These are phyloP conservation scores for Poecilus cupreus DNA, from an alignment of 2,888 invertebrate species.

Conservation along the genomic window DNA sequence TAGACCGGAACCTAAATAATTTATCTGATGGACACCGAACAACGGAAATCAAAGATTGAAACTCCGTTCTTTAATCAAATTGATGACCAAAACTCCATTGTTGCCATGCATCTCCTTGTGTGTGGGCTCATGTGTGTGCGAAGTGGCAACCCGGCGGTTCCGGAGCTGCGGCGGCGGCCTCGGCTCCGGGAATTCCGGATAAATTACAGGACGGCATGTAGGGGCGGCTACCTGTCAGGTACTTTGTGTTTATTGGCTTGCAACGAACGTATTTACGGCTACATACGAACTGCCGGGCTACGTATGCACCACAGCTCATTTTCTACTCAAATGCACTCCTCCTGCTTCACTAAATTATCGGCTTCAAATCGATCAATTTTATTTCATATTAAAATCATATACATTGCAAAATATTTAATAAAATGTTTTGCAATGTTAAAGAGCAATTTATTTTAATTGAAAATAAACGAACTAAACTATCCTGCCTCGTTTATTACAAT, in stretches of 20 bases:
- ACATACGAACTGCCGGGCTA: background rate
- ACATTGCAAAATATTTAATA: no score
- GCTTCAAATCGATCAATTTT: no score
- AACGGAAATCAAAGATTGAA: background rate
- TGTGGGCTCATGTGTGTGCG: background rate
- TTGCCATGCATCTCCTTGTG: slow-evolving; percentile 21
- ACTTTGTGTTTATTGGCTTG: slow-evolving; percentile 58
- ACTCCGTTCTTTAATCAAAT: background rate
- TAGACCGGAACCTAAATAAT: background rate
- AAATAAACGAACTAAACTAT: background rate
- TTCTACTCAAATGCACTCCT: background rate
- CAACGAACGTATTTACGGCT: slow-evolving; percentile 56
- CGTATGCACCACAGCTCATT: slow-evolving; percentile 12
- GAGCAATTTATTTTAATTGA: background rate
- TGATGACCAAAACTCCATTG: background rate
- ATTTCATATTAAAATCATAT: no score
- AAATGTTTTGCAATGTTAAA: no score
- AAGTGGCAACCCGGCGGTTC: slow-evolving; percentile 12
- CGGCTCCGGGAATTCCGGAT: slow-evolving; percentile 48
- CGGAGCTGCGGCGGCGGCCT: background rate
- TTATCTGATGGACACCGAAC: background rate
- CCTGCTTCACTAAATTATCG: background rate
- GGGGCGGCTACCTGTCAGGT: slow-evolving; percentile 56
- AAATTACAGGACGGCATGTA: slow-evolving; percentile 57
- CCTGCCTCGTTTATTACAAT: background rate